These are phyloP conservation scores for Pangasianodon hypophthalmus DNA, from an alignment of 2,113 vertebrate genomes.

Conservation along the genomic window DNA sequence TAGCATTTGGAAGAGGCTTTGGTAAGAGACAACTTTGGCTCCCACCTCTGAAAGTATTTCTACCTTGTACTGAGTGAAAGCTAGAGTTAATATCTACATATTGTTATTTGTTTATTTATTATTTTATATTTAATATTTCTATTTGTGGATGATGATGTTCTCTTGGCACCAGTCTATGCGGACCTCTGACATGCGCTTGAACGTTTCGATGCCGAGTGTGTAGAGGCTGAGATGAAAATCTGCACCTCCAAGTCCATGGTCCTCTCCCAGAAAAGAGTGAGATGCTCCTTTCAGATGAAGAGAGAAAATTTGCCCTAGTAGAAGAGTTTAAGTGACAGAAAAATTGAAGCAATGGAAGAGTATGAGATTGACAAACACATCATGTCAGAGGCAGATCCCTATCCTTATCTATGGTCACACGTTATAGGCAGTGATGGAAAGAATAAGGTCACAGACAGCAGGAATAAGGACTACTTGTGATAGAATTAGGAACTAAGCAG, in stretches of 20 bases:
- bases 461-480: neutral
- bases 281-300: neutral
- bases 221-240: neutral
- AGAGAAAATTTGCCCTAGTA: neutral
- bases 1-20: neutral
- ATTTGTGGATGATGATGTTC: neutral
- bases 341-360: neutral
- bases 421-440: neutral
- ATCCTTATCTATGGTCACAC: neutral
- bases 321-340: neutral
- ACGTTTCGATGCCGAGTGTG: neutral
- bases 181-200: neutral
- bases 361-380: neutral
- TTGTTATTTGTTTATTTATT: neutral
- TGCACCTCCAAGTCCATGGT: neutral
- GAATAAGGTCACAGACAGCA: neutral
- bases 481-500: neutral
- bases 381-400: neutral
- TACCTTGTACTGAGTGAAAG: neutral
- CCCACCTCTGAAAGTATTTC: neutral
- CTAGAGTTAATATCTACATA: neutral
- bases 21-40: neutral
- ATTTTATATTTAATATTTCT: neutral
- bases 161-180: neutral
- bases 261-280: neutral